phyloP scores from a whole-genome alignment of 2,797 vertebrate species.

The Liasis olivaceus region DNA sequence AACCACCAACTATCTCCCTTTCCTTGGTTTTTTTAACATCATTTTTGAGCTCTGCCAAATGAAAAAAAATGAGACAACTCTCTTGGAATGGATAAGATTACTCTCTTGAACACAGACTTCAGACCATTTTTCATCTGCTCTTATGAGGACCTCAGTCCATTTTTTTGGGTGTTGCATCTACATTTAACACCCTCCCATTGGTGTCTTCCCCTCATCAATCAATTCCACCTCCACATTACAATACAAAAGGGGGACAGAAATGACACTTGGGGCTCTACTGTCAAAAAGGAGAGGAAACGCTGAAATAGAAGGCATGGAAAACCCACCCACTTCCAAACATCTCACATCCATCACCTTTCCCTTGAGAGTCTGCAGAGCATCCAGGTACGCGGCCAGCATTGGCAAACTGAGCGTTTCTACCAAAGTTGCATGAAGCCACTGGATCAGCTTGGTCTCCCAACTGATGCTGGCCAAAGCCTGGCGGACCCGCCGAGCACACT shows the following conservation, averaged over 20 bases:
- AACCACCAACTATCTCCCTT: background rate
- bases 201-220: background rate
- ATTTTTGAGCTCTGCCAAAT: background rate
- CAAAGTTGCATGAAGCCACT: slow-evolving; percentile 94
- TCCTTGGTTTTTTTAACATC: too few species aligned
- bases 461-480: slow-evolving; percentile 91
- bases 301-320: accelerated
- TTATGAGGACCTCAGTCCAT: too few species aligned
- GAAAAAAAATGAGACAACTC: too few species aligned
- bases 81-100: too few species aligned
- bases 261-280: background rate
- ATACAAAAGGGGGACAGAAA: background rate
- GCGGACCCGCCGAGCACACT: slow-evolving; percentile 93
- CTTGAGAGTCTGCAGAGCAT: slow-evolving; percentile 96
- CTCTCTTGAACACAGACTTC: background rate
- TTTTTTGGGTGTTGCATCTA: too few species aligned
- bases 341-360: slow-evolving; percentile 84
- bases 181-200: background rate
- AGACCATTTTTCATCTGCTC: too few species aligned
- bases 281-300: accelerated
- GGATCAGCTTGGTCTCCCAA: slow-evolving; percentile 95
- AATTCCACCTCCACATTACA: too few species aligned
- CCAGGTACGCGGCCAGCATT: slow-evolving; percentile 94
- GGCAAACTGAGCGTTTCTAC: slow-evolving; percentile 94
- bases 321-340: accelerated